Conservation (phyloP, 37 sponge, comb jelly and placozoan species). For the Halisarca cf. caerulea region DNA sequence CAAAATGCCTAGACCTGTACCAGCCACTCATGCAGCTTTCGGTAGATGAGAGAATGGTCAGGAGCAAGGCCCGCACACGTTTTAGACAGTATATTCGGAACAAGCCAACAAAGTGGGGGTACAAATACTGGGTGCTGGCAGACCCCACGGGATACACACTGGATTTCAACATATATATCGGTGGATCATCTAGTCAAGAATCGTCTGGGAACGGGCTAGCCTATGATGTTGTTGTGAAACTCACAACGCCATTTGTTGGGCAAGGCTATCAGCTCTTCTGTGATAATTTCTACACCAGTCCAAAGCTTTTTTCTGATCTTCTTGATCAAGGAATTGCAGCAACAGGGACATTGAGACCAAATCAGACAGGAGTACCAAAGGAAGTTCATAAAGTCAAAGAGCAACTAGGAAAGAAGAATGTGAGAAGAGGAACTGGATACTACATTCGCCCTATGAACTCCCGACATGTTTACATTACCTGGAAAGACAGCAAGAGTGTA, state of each 20-base stretch:
- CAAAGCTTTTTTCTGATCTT: background rate
- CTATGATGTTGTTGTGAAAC: slow-evolving; percentile 24
- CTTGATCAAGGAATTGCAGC: background rate
- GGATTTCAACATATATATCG: slow-evolving; percentile 42
- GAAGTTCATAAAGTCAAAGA: background rate
- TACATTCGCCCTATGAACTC: slow-evolving; percentile 33
- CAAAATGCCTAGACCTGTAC: background rate
- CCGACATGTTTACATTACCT: slow-evolving; percentile 28
- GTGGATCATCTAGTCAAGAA: background rate
- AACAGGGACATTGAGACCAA: slow-evolving; percentile 10
- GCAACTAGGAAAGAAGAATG: background rate
- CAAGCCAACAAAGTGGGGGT: slow-evolving; percentile 59
- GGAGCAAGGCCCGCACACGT: slow-evolving; percentile 18
- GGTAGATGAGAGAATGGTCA: slow-evolving; percentile 51
- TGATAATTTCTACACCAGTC: slow-evolving; percentile 34
- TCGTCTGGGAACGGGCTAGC: background rate
- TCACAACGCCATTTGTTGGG: background rate
- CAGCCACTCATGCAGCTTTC: background rate
- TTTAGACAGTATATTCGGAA: slow-evolving; percentile 45
- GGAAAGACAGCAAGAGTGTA: slow-evolving; percentile 35
- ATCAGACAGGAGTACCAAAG: slow-evolving; percentile 23
- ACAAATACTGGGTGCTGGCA: slow-evolving; percentile 39
- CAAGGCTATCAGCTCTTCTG: slow-evolving; percentile 28
- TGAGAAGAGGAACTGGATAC: slow-evolving; percentile 18
- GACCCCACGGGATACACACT: slow-evolving; percentile 39